Evolutionary conservation across 37 sponge, comb jelly and placozoan genomes (phyloP).

Genomic region (Corticium candelabrum): DNA sequence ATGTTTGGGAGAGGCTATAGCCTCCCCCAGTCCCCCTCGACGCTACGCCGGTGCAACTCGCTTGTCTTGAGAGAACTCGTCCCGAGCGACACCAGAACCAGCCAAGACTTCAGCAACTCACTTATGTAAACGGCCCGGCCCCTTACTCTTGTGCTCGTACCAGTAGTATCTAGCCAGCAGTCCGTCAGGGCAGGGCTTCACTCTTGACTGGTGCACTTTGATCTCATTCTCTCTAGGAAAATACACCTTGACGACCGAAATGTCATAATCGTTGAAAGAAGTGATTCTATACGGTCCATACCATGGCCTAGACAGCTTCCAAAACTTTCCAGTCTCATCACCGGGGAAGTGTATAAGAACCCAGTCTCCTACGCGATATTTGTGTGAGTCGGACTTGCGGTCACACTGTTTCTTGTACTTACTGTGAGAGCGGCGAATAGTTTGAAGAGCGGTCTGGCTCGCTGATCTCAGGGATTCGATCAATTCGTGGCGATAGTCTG

Average conservation of each 20-base stretch:
- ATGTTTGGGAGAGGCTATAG: too few relatives aligned
- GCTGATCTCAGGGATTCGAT: constrained; percentile 15
- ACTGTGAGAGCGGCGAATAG: constrained; percentile 1
- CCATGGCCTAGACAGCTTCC: constrained; percentile 38
- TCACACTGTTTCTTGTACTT: constrained; percentile 12
- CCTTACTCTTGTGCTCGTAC: constrained; percentile 13
- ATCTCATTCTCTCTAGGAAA: constrained; percentile 12
- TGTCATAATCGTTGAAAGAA: background rate
- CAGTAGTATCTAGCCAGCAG: constrained; percentile 44
- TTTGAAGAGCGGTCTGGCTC: background rate
- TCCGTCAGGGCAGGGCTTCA: constrained; percentile 16
- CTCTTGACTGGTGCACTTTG: constrained; percentile 21
- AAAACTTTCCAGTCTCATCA: constrained; percentile 21
- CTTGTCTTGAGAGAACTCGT: too few relatives aligned
- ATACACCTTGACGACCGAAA: constrained; percentile 11
- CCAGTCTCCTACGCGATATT: constrained; percentile 13
- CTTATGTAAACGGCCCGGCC: background rate
- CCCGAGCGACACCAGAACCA: too few relatives aligned
- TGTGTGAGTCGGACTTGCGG: background rate
- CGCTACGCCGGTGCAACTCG: too few relatives aligned
- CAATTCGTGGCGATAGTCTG: constrained; percentile 24
- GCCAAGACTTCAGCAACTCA: constrained; percentile 1
- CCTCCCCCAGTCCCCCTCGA: too few relatives aligned
- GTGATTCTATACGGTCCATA: constrained; percentile 25
- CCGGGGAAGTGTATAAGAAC: constrained; percentile 28